Evolutionary conservation across 1,140 invertebrate species (phyloP), one percentile per base, ranked within the genome.

Genomic region (Drosophila quadrilineata): DNA sequence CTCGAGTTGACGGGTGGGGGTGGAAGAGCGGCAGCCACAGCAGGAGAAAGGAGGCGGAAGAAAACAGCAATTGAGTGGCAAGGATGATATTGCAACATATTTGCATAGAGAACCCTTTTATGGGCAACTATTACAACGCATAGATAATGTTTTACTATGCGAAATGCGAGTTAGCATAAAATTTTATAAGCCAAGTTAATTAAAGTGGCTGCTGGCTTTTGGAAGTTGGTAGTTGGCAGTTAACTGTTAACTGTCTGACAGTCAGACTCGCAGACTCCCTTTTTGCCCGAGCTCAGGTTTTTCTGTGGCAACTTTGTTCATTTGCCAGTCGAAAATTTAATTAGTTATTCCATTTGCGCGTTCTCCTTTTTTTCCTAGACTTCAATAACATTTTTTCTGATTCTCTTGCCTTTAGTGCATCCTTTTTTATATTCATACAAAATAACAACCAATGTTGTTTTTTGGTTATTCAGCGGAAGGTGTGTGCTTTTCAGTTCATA

Each of bases 171-270:
- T 56, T 72, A 60, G 59, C 77, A 59, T 84, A 84, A 84, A 84
- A 84, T 84, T 84, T 77, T 84, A 84, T 77, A 68, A 66, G 65
- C 77, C 79, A 66, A 84, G 77, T 84, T 84, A 84, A 84, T 84
- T 84, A 84, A 84, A 60, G 60, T 38, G 43, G 49, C 26, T 48
- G 40, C 53, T 46, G 46, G 56, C 33, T 54, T 54, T 6, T 49
- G 26, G 41, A 12, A 57, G 52, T 52, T 48, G 43, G 54, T 52
- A 68, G 53, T 33, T 50, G 48, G 65, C n/a, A 65, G 63, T 59
- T 66, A 65, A 58, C 54, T 36, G 54, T 58, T 65, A 59, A 70
- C 52, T 66, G 53, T 31, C 52, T 49, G 35, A 40, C 24, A 12
- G 29, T 50, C 43, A n/a, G 28, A 19, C 16, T 69, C 33, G 36